Evolutionary conservation across 1,140 invertebrate genomes (phyloP).

Genomic region (Micrasema longulum): DNA sequence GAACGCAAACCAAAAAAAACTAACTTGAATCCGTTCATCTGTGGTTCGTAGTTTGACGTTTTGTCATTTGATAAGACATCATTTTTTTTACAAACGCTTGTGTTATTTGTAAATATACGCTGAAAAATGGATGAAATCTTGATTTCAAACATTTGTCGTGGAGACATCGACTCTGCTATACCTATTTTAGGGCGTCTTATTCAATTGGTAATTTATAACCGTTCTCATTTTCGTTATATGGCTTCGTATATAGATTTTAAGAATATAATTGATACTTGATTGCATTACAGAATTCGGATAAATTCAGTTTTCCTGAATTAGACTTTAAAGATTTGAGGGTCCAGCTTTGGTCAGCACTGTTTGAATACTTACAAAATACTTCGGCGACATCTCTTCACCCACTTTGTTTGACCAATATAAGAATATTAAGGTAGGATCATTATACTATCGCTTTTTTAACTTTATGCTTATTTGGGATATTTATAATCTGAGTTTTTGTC

Average conservation of each 20-base stretch:
- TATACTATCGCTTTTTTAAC: background rate
- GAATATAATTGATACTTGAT: slow-evolving; percentile 1
- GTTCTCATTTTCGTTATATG: slow-evolving; percentile 22
- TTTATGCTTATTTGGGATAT: too few relatives aligned
- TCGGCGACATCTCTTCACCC: slow-evolving; percentile 58
- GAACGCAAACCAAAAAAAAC: too few relatives aligned
- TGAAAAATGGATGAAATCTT: slow-evolving; percentile 31
- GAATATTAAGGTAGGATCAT: slow-evolving; percentile 61
- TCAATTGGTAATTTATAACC: slow-evolving; percentile 34
- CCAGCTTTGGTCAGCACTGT: slow-evolving; percentile 62
- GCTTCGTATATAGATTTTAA: slow-evolving; percentile 6
- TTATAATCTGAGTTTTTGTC: too few relatives aligned
- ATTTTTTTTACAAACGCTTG: too few relatives aligned
- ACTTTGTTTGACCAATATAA: slow-evolving; percentile 60
- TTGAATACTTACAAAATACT: slow-evolving; percentile 61
- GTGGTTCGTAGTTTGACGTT: too few relatives aligned
- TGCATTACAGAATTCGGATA: slow-evolving; percentile 62
- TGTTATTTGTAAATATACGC: too few relatives aligned
- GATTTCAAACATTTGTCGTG: slow-evolving; percentile 26
- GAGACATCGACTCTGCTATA: slow-evolving; percentile 25
- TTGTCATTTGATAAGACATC: too few relatives aligned
- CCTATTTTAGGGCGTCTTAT: slow-evolving; percentile 40
- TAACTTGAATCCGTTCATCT: too few relatives aligned
- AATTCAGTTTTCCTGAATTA: slow-evolving; percentile 61
- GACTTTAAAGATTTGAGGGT: slow-evolving; percentile 58